Conservation (phyloP, 2,113 vertebrate genomes). For the Clarias macrocephalus region DNA sequence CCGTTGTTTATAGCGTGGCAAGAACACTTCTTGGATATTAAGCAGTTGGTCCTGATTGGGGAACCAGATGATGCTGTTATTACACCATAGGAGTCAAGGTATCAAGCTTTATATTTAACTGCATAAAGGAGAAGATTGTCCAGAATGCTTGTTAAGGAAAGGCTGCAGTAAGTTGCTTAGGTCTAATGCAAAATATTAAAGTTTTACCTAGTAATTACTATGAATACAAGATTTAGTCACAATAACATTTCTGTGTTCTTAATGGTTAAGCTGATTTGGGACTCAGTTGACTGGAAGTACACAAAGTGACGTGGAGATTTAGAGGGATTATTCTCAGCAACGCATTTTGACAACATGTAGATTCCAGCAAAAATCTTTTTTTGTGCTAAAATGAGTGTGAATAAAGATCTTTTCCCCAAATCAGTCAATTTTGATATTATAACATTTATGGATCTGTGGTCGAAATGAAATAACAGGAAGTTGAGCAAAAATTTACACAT, state of each 20-base stretch:
- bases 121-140: background rate
- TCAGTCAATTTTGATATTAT: too few species aligned
- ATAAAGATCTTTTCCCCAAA: too few species aligned
- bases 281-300: too few species aligned
- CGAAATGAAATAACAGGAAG: too few species aligned
- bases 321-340: too few species aligned
- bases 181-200: background rate
- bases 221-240: background rate
- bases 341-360: too few species aligned
- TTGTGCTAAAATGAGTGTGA: too few species aligned
- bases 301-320: too few species aligned
- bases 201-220: background rate
- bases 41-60: constrained; percentile 82
- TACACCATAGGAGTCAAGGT: constrained; percentile 90
- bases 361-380: too few species aligned
- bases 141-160: background rate
- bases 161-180: background rate
- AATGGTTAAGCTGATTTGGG: constrained; percentile 9
- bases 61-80: constrained; percentile 87
- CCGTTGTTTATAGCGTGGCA: constrained; percentile 74
- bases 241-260: background rate
- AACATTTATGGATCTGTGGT: too few species aligned
- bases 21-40: constrained; percentile 79
- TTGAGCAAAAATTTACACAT: too few species aligned
- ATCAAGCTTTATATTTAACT: background rate